These are phyloP conservation scores for Eospalax fontanierii DNA, from an alignment of 2,797 vertebrate genomes.

Conservation along the genomic window DNA sequence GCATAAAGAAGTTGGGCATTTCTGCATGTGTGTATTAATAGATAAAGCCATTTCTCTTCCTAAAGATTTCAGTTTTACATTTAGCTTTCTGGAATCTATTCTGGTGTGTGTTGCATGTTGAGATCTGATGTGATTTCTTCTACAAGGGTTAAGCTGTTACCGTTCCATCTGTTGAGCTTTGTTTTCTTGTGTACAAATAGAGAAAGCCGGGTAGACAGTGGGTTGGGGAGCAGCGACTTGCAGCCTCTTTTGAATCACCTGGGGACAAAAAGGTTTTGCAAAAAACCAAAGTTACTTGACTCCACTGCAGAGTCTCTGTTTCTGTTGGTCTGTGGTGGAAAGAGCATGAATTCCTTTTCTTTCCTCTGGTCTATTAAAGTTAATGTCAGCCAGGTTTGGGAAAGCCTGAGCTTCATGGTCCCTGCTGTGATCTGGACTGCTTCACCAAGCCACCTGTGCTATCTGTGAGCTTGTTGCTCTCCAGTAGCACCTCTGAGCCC, in stretches of 20 bases:
- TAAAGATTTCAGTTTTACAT: background rate
- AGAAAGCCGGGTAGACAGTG: no score
- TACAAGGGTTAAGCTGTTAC: no score
- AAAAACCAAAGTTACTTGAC: background rate
- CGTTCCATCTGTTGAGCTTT: no score
- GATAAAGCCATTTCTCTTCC: background rate
- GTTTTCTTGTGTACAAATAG: no score
- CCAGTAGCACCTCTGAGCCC: no score
- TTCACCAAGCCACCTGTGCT: background rate
- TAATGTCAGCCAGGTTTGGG: background rate
- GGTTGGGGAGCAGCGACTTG: no score
- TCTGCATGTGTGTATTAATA: background rate
- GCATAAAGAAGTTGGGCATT: background rate
- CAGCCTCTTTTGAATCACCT: background rate
- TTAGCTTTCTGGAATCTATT: background rate
- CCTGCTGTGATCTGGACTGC: background rate
- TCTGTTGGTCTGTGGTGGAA: background rate
- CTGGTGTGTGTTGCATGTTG: background rate
- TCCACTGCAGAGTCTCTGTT: background rate
- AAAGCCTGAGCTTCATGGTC: background rate
- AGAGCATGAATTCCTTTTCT: no score
- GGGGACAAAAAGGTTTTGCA: background rate
- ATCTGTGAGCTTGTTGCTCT: background rate
- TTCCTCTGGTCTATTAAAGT: background rate
- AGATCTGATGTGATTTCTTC: no score